Percentiles rank a stretch among this genome's conserved stretches.
These are phyloP conservation scores for Bombus superbus DNA, from an alignment of 1,140 invertebrate species.

Conservation along the genomic window DNA sequence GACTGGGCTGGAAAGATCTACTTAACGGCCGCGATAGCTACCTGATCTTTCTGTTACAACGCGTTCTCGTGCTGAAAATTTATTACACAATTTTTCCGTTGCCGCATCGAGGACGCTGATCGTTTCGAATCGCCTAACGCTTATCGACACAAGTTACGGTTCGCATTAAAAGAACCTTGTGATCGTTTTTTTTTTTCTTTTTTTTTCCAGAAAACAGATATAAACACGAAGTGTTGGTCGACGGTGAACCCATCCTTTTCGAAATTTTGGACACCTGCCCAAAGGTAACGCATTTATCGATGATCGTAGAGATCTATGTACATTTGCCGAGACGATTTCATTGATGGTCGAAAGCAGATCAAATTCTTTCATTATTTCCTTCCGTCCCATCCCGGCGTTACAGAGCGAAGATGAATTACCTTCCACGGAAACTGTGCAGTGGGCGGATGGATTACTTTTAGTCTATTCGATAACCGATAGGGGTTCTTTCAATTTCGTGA, in stretches of 20 bases:
- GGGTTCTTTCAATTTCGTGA: slow-evolving; percentile 92
- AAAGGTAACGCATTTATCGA: slow-evolving; percentile 85
- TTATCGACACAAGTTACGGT: neutral
- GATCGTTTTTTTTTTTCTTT: neutral
- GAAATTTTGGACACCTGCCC: slow-evolving; percentile 97
- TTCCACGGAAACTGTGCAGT: slow-evolving; percentile 89
- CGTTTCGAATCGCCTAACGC: no score
- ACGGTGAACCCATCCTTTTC: slow-evolving; percentile 94
- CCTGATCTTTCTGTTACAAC: slow-evolving; percentile 6
- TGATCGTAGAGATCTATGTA: neutral
- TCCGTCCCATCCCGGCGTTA: neutral
- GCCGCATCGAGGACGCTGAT: neutral
- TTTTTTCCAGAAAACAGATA: slow-evolving; percentile 92
- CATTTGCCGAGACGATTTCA: neutral
- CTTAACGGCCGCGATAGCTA: neutral
- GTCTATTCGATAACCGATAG: slow-evolving; percentile 96
- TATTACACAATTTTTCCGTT: slow-evolving; percentile 1
- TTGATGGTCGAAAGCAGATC: neutral
- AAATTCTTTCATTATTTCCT: neutral
- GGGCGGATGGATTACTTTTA: slow-evolving; percentile 94
- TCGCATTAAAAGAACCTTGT: no score
- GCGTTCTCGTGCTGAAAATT: slow-evolving; percentile 4
- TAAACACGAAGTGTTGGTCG: slow-evolving; percentile 95
- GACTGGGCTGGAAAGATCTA: slow-evolving; percentile 33
- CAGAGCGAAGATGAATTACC: slow-evolving; percentile 89